phyloP scores from a whole-genome alignment of 2,888 invertebrate species.

The Acrobasis consociella region DNA sequence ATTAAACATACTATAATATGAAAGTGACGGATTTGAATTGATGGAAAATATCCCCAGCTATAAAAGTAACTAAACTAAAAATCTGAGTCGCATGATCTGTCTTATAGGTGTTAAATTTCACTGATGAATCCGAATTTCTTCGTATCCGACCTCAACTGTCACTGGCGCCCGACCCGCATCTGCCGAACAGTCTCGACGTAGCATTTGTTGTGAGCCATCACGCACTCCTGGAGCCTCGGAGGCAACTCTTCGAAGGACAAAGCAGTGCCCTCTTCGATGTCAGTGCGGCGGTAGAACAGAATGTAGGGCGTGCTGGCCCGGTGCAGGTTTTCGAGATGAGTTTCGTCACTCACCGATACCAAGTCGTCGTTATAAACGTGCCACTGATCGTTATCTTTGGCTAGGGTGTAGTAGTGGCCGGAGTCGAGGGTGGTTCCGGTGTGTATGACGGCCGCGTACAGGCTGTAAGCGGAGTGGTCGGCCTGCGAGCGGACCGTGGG shows the following conservation, averaged over 20 bases:
- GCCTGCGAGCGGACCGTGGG: slow-evolving; percentile 64
- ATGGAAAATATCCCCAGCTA: neutral
- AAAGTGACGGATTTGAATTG: neutral
- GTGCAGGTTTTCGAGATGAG: slow-evolving; percentile 84
- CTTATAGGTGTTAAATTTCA: slow-evolving; percentile 27
- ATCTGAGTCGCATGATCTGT: neutral
- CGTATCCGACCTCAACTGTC: slow-evolving; percentile 56
- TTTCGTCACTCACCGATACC: slow-evolving; percentile 84
- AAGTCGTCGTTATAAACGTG: slow-evolving; percentile 91
- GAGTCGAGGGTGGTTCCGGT: slow-evolving; percentile 91
- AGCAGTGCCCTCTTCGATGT: slow-evolving; percentile 63
- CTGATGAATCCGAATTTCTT: slow-evolving; percentile 47
- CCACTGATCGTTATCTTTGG: slow-evolving; percentile 87
- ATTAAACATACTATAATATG: neutral
- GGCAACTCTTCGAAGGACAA: slow-evolving; percentile 62
- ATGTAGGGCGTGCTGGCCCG: slow-evolving; percentile 92
- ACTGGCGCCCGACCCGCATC: slow-evolving; percentile 52
- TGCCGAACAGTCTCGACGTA: slow-evolving; percentile 56
- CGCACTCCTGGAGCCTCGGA: slow-evolving; percentile 52
- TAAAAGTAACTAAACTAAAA: neutral
- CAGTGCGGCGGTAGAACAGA: slow-evolving; percentile 85
- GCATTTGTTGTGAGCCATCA: slow-evolving; percentile 64
- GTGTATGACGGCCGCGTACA: slow-evolving; percentile 94
- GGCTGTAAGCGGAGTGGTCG: slow-evolving; percentile 80
- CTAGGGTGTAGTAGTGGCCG: slow-evolving; percentile 94